Percentiles rank a stretch among this genome's conserved stretches.
These are phyloP conservation scores for Pseudachorutes palmiensis DNA, from an alignment of 1,140 invertebrate genomes.

Conservation along the genomic window DNA sequence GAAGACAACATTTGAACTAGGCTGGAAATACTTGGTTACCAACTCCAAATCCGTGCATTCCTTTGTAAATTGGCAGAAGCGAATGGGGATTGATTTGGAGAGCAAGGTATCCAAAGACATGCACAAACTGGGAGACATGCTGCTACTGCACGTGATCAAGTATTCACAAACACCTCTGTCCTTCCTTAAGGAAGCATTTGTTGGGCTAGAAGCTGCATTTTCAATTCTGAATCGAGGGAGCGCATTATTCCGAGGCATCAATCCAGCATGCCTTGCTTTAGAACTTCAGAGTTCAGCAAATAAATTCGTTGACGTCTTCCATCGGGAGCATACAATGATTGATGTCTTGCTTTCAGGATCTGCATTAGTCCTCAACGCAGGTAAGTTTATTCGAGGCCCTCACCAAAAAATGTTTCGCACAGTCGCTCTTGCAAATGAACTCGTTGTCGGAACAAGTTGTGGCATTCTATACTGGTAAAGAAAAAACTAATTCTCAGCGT, in stretches of 20 bases:
- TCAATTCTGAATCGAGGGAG: not conserved
- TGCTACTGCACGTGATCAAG: not conserved
- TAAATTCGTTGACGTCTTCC: not conserved
- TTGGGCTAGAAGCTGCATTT: not conserved
- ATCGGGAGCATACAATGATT: not conserved
- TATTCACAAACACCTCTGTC: not conserved
- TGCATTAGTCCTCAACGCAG: not conserved
- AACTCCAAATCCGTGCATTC: not conserved
- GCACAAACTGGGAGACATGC: not conserved
- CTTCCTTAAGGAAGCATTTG: not conserved
- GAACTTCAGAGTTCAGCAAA: not conserved
- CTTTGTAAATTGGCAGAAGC: constrained; percentile 1
- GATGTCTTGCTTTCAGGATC: not conserved
- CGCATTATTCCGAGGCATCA: not conserved
- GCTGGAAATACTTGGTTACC: not conserved
- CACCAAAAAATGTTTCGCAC: not conserved
- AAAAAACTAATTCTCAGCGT: not conserved
- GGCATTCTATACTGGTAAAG: not conserved
- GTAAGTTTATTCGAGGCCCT: not conserved
- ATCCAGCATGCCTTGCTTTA: not conserved
- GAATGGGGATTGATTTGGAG: not conserved
- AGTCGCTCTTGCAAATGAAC: not conserved
- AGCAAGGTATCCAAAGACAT: not conserved
- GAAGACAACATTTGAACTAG: not conserved
- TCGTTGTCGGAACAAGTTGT: not conserved